Percentiles rank a stretch among this genome's conserved stretches.
Evolutionary conservation across 2,888 invertebrate genomes (phyloP).

Genomic region (Drosophila kokeensis): DNA sequence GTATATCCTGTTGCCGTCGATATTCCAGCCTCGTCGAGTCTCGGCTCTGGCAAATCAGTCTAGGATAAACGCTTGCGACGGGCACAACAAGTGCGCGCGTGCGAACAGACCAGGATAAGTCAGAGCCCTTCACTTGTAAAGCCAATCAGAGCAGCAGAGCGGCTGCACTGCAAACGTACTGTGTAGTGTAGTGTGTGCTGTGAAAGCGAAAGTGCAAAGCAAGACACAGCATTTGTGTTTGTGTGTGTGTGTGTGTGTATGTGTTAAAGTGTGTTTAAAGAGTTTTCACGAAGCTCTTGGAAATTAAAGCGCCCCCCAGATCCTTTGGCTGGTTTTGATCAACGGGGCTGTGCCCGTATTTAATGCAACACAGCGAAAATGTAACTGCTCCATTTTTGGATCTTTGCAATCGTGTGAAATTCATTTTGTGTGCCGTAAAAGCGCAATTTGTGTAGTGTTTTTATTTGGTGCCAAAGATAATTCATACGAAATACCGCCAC

Average conservation of each 20-base stretch:
- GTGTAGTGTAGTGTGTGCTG: slow-evolving; percentile 47
- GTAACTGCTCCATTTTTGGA: slow-evolving; percentile 56
- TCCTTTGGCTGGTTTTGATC: slow-evolving; percentile 29
- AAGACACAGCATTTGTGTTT: slow-evolving; percentile 3
- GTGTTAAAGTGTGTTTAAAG: slow-evolving; percentile 13
- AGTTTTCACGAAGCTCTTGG: slow-evolving; percentile 12
- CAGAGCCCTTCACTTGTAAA: slow-evolving; percentile 40
- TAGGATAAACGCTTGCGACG: slow-evolving; percentile 85
- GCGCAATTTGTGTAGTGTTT: slow-evolving; percentile 38
- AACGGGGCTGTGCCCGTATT: slow-evolving; percentile 48
- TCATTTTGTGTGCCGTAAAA: slow-evolving; percentile 27
- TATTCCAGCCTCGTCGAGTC: slow-evolving; percentile 81
- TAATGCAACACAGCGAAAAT: slow-evolving; percentile 43
- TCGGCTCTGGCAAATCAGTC: slow-evolving; percentile 80
- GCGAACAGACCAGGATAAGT: slow-evolving; percentile 55
- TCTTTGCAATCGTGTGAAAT: slow-evolving; percentile 33
- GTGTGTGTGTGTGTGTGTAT: slow-evolving; percentile 10
- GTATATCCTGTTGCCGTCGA: slow-evolving; percentile 58
- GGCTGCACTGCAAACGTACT: slow-evolving; percentile 32
- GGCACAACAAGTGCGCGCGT: slow-evolving; percentile 85
- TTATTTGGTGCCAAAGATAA: slow-evolving; percentile 70
- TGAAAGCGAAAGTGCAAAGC: slow-evolving; percentile 36
- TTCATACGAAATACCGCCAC: slow-evolving; percentile 49
- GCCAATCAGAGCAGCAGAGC: slow-evolving; percentile 36
- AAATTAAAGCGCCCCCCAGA: slow-evolving; percentile 18